Conservation (phyloP, 1,140 invertebrate species). For the Diorhabda carinulata region DNA sequence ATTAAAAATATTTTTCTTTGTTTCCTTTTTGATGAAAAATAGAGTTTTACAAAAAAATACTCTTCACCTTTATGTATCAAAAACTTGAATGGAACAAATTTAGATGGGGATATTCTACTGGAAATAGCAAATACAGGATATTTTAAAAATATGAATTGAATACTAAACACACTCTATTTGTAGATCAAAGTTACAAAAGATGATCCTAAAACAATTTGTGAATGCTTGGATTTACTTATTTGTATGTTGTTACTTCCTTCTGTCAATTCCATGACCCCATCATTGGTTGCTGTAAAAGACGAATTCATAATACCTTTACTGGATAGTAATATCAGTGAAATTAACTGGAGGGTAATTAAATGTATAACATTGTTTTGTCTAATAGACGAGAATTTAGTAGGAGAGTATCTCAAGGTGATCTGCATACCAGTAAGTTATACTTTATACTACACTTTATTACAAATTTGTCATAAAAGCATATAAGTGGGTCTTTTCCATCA, state of each 20-base stretch:
- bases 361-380: constrained; percentile 30
- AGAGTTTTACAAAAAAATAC: too few relatives aligned
- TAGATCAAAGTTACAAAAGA: constrained; percentile 19
- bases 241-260: constrained; percentile 20
- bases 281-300: constrained; percentile 27
- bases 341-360: constrained; percentile 27
- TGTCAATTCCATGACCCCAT: constrained; percentile 24
- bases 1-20: too few relatives aligned
- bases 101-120: too few relatives aligned
- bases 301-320: constrained; percentile 32
- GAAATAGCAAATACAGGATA: too few relatives aligned
- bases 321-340: constrained; percentile 15
- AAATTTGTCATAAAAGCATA: too few relatives aligned
- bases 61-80: too few relatives aligned
- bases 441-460: too few relatives aligned
- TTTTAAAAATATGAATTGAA: too few relatives aligned
- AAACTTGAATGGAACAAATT: too few relatives aligned
- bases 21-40: too few relatives aligned
- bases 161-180: too few relatives aligned
- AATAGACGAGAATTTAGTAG: constrained; percentile 25
- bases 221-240: constrained; percentile 32
- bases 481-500: too few relatives aligned
- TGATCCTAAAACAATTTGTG: constrained; percentile 31
- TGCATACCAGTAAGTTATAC: constrained; percentile 29
- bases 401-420: constrained; percentile 27